Conservation (phyloP, 2,888 invertebrate species). For the Ctenicera cuprea region DNA sequence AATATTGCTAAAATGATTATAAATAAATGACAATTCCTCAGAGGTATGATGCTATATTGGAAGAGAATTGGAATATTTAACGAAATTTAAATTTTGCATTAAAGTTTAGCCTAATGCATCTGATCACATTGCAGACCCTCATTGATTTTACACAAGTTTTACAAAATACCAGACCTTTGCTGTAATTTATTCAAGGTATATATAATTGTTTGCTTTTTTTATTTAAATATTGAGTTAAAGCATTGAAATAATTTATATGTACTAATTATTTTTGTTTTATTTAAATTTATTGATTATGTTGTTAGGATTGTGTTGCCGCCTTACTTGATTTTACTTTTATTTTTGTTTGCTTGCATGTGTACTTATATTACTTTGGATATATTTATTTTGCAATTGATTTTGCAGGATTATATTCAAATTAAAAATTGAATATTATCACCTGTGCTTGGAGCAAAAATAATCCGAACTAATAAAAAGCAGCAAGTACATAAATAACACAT, state of each 20-base stretch:
- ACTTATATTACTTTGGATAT: constrained; percentile 50
- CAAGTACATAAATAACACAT: constrained; percentile 49
- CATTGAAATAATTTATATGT: constrained; percentile 34
- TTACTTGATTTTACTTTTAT: constrained; percentile 6
- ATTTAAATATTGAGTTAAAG: not conserved
- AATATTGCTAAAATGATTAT: too few species aligned
- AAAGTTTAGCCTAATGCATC: too few species aligned
- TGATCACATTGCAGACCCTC: not conserved
- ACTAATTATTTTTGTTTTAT: constrained; percentile 32
- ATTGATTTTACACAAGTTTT: not conserved
- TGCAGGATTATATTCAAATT: constrained; percentile 49
- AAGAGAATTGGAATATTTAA: too few species aligned
- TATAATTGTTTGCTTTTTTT: not conserved
- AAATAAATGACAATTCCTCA: too few species aligned
- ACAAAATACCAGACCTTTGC: constrained; percentile 35
- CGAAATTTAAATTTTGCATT: too few species aligned
- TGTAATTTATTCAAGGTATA: constrained; percentile 24
- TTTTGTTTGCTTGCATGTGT: constrained; percentile 48
- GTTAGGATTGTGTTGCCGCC: constrained; percentile 56
- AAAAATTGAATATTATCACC: constrained; percentile 35
- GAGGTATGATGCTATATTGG: too few species aligned
- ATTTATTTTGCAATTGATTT: constrained; percentile 53
- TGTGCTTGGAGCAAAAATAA: constrained; percentile 42
- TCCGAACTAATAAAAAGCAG: constrained; percentile 35
- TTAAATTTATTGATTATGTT: constrained; percentile 36